These are phyloP conservation scores for Actinia tenebrosa DNA, from an alignment of 64 coral and sea anemone species.

Conservation along the genomic window DNA sequence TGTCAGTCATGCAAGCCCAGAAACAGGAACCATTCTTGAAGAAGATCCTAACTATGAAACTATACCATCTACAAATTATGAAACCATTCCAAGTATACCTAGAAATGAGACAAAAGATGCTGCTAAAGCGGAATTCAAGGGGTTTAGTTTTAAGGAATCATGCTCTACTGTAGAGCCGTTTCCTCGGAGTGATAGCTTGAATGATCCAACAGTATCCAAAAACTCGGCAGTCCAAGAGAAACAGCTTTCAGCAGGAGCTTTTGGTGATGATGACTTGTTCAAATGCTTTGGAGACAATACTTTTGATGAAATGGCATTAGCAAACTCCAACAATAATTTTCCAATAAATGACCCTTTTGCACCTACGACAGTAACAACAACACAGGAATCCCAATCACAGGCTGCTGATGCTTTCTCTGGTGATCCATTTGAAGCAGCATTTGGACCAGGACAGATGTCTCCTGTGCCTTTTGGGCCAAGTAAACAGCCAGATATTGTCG, in stretches of 20 bases:
- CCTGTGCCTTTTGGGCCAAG: slow-evolving; percentile 26
- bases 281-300: not conserved
- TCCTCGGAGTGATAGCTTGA: not conserved
- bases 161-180: not conserved
- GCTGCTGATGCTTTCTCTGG: slow-evolving; percentile 7
- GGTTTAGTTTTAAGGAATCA: slow-evolving; percentile 9
- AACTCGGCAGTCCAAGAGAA: not conserved
- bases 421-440: slow-evolving; percentile 47
- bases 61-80: slow-evolving; percentile 11
- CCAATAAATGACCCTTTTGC: slow-evolving; percentile 34
- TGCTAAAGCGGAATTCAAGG: not conserved
- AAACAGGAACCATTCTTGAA: not conserved
- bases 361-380: not conserved
- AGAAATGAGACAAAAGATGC: not conserved
- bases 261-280: slow-evolving; percentile 9
- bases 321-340: not conserved
- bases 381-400: not conserved
- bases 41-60: slow-evolving; percentile 22
- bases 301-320: slow-evolving; percentile 3
- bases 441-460: slow-evolving; percentile 10
- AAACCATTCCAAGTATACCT: not conserved
- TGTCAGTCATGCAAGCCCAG: not conserved
- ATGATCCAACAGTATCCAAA: not conserved
- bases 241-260: slow-evolving; percentile 6
- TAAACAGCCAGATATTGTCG: not conserved